Evolutionary conservation across 2,888 invertebrate species (phyloP).

Genomic region (Xestia rhomboidea): DNA sequence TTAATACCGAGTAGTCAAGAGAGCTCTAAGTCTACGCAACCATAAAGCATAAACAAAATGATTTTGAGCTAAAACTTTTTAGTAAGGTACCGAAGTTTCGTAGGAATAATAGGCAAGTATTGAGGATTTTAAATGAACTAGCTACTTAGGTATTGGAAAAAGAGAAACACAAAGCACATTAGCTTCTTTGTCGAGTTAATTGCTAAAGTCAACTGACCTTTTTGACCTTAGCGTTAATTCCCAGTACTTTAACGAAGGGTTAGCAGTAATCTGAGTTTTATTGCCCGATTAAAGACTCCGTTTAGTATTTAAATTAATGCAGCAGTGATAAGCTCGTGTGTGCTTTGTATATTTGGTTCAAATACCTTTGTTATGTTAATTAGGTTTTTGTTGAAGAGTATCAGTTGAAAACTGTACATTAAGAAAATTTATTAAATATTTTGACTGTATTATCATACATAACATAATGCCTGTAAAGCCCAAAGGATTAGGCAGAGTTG

Average conservation of each 20-base stretch:
- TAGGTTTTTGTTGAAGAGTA: conserved; percentile 5
- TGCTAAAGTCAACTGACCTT: conserved; percentile 60
- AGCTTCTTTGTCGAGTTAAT: conserved; percentile 45
- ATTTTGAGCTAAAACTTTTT: background rate
- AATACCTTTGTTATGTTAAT: conserved; percentile 31
- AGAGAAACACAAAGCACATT: conserved; percentile 17
- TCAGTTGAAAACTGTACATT: background rate
- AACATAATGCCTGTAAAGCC: background rate
- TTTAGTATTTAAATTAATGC: conserved; percentile 50
- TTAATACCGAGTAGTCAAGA: too few species aligned
- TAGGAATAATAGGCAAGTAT: background rate
- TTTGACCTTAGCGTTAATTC: conserved; percentile 63
- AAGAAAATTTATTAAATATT: background rate
- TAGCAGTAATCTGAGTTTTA: conserved; percentile 58
- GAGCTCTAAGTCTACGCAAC: too few species aligned
- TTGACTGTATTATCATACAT: background rate
- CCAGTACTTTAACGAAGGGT: conserved; percentile 51
- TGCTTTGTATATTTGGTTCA: conserved; percentile 37
- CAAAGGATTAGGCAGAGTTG: background rate
- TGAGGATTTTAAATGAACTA: background rate
- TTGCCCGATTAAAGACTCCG: conserved; percentile 46
- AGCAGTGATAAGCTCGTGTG: conserved; percentile 47
- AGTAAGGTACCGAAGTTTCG: background rate
- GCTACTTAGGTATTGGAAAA: conserved; percentile 4
- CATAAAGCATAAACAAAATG: too few species aligned